phyloP scores from a whole-genome alignment of 1,140 invertebrate species.

The Limonius californicus region DNA sequence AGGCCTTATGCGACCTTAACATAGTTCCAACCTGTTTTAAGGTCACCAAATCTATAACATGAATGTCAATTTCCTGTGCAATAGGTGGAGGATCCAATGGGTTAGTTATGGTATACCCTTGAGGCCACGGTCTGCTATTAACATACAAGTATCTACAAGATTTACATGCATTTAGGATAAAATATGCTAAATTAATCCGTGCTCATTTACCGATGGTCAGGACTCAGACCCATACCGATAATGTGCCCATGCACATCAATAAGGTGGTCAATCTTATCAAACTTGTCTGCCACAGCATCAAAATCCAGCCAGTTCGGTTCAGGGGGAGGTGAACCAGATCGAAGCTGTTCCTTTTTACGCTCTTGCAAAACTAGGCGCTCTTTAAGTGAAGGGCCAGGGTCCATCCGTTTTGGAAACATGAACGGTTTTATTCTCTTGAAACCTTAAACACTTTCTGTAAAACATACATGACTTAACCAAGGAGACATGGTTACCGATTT shows the following conservation, averaged over 20 bases:
- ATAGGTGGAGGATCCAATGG: slow-evolving; percentile 80
- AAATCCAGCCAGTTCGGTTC: slow-evolving; percentile 69
- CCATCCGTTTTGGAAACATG: slow-evolving; percentile 65
- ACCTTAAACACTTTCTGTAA: slow-evolving; percentile 47
- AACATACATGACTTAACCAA: neutral
- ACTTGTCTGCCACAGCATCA: slow-evolving; percentile 64
- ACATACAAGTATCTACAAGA: slow-evolving; percentile 74
- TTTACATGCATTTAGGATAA: too few relatives aligned
- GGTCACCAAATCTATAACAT: slow-evolving; percentile 80
- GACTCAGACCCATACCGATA: slow-evolving; percentile 84
- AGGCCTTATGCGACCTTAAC: slow-evolving; percentile 80
- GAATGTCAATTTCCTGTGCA: slow-evolving; percentile 88
- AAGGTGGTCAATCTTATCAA: slow-evolving; percentile 76
- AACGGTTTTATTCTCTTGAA: slow-evolving; percentile 77
- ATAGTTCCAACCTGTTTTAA: slow-evolving; percentile 78
- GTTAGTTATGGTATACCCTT: slow-evolving; percentile 72
- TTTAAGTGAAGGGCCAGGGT: slow-evolving; percentile 64
- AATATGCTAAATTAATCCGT: too few relatives aligned
- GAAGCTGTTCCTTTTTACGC: slow-evolving; percentile 51
- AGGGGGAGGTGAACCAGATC: slow-evolving; percentile 47
- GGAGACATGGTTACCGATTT: slow-evolving; percentile 57
- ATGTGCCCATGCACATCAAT: slow-evolving; percentile 88
- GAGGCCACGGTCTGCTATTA: slow-evolving; percentile 82
- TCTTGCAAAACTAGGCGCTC: slow-evolving; percentile 61
- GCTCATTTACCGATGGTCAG: slow-evolving; percentile 71